These are phyloP conservation scores for Amaurobius ferox DNA, from an alignment of 2,888 invertebrate species.

Conservation along the genomic window DNA sequence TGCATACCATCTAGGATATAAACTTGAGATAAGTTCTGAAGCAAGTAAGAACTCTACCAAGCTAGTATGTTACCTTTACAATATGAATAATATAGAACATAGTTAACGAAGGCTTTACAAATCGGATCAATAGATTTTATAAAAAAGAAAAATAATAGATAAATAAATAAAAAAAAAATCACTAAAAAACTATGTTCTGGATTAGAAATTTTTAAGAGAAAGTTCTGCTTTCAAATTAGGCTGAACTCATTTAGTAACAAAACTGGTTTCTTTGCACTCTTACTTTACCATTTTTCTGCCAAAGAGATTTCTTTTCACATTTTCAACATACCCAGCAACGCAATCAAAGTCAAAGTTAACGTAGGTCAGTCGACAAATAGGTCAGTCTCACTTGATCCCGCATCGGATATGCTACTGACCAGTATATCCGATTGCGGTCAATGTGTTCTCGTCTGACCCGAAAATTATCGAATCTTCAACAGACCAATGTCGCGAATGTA, in stretches of 20 bases:
- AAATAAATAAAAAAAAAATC: too few relatives aligned
- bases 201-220: not conserved
- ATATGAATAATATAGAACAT: too few relatives aligned
- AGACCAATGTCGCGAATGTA: not conserved
- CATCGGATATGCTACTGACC: not conserved
- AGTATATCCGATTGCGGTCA: conserved; percentile 4
- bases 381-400: not conserved
- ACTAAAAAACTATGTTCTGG: too few relatives aligned
- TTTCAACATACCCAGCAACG: not conserved
- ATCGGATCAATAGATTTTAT: too few relatives aligned
- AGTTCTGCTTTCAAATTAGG: not conserved
- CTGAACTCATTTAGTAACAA: not conserved
- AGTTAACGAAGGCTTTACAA: too few relatives aligned
- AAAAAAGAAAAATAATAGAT: too few relatives aligned
- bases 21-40: too few relatives aligned
- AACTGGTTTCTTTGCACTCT: not conserved
- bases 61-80: too few relatives aligned
- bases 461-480: not conserved
- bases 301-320: not conserved
- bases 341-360: not conserved
- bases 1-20: too few relatives aligned
- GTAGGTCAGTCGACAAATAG: conserved; percentile 2
- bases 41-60: too few relatives aligned
- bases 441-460: not conserved
- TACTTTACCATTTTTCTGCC: not conserved